Conservation (phyloP, 2,888 invertebrate species). For the Stictocephala bisonia region DNA sequence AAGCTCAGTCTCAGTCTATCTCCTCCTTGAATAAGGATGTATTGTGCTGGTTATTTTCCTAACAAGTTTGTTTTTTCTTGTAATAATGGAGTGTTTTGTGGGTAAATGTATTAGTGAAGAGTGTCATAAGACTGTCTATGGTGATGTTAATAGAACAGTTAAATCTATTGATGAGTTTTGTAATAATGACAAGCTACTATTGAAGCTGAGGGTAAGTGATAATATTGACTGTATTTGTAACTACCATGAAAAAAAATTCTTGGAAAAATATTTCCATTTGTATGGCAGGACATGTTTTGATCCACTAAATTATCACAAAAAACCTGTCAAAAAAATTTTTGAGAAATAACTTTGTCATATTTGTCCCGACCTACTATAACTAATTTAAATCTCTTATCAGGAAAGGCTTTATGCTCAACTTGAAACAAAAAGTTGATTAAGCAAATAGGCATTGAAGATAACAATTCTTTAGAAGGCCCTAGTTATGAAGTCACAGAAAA, state of each 20-base stretch:
- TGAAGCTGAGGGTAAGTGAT: constrained; percentile 14
- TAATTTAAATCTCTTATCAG: constrained; percentile 2
- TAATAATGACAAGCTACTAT: constrained; percentile 1
- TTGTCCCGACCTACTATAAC: background rate
- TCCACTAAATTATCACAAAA: constrained; percentile 24
- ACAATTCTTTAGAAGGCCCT: constrained; percentile 5
- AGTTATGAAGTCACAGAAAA: background rate
- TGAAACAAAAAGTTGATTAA: constrained; percentile 25
- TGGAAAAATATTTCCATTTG: constrained; percentile 11
- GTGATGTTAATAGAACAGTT: no score
- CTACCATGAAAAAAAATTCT: constrained; percentile 27
- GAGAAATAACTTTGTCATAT: constrained; percentile 19
- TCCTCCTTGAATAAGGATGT: no score
- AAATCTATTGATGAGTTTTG: constrained; percentile 19
- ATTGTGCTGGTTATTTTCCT: no score
- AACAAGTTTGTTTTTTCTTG: no score
- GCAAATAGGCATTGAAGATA: background rate
- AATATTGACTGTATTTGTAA: constrained; percentile 1
- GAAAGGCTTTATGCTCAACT: constrained; percentile 30
- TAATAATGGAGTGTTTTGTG: no score
- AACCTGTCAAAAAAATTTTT: constrained; percentile 6
- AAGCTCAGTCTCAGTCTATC: no score
- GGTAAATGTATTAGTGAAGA: no score
- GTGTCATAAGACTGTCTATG: no score
- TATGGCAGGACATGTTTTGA: constrained; percentile 18